Evolutionary conservation across 2,888 invertebrate species (phyloP), one percentile per base, ranked within the genome.

Genomic region (Chaetogeoica ovagalla): DNA sequence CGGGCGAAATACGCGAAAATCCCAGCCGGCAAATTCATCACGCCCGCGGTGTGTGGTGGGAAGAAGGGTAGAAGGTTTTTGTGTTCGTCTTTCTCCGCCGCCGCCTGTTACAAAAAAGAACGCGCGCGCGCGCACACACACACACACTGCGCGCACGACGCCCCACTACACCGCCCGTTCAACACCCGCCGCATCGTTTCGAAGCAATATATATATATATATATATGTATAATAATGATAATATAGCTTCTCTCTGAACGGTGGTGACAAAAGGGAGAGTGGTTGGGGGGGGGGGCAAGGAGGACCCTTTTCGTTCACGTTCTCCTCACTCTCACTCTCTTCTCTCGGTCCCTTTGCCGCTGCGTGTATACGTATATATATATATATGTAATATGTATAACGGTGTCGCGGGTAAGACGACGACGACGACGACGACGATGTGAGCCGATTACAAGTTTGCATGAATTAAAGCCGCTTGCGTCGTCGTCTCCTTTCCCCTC

Each of bases 21-120:
- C 81, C 81, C 81, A 70, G 76, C 81, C 79, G 76, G 77, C 81
- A 63, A 82, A 82, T 81, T 81, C 82, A 82, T 82, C 82, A 82
- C 81, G 82, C 75, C 9, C 13, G 48, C 48, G 70, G 48, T 3
- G 48, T 30, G 66, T 2, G 43, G 69, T 21, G n/a, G 43, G 62
- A 19, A 17, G n/a, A 62, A 19, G 43, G 63, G 37, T 57, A 57
- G 75, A 43, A 30, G 75, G 66, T 74, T 74, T 74, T 55, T 65
- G 74, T 74, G 23, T 23, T 66, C 59, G 76, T 66, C 69, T 8
- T 48, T 23, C 74, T 6, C 63, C 55, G 21, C 7, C 9, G 37
- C 63, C 2, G 43, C 43, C 19, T 69, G 57, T 8, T n/a, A 75
- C 57, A 30, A 65, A 59, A 75, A 75, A 75, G 66, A 75, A 75